Conservation (phyloP, 2,888 invertebrate genomes). For the Apotomis betuletana region DNA sequence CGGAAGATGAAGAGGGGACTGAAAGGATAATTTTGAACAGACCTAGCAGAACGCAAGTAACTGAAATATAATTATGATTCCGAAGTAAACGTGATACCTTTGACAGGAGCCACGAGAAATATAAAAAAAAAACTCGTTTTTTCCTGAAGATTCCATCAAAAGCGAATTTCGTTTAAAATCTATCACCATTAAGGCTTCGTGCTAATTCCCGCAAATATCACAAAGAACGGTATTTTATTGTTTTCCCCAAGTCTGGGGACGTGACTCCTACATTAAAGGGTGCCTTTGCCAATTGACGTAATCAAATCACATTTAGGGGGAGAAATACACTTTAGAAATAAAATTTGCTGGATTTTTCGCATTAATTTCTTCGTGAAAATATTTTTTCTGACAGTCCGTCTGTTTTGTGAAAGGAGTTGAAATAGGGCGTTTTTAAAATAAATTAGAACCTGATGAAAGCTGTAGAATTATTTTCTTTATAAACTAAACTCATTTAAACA, state of each 20-base stretch:
- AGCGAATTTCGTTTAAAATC: background rate
- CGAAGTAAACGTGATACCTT: too few species aligned
- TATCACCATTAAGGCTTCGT: background rate
- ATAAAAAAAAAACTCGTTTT: background rate
- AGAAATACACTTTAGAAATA: constrained; percentile 16
- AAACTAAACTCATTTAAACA: background rate
- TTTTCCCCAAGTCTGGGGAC: constrained; percentile 20
- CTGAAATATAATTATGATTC: too few species aligned
- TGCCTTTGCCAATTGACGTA: constrained; percentile 21
- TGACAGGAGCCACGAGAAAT: too few species aligned
- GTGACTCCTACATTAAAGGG: constrained; percentile 20
- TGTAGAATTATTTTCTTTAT: background rate
- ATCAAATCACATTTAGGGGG: constrained; percentile 23
- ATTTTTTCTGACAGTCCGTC: constrained; percentile 2
- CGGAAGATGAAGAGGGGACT: too few species aligned
- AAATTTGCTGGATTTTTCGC: constrained; percentile 14
- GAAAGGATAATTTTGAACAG: too few species aligned
- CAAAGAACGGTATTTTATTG: constrained; percentile 15
- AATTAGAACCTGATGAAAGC: background rate
- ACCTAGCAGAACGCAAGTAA: too few species aligned
- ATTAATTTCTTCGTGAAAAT: constrained; percentile 9
- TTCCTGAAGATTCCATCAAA: background rate
- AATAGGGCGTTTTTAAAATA: background rate
- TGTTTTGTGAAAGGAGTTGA: background rate
- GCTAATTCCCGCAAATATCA: constrained; percentile 13